A percentile compares a stretch with the other conserved stretches of the same genome.
These are phyloP conservation scores for Euleptes europaea DNA, from an alignment of 2,113 vertebrate species.

Conservation along the genomic window DNA sequence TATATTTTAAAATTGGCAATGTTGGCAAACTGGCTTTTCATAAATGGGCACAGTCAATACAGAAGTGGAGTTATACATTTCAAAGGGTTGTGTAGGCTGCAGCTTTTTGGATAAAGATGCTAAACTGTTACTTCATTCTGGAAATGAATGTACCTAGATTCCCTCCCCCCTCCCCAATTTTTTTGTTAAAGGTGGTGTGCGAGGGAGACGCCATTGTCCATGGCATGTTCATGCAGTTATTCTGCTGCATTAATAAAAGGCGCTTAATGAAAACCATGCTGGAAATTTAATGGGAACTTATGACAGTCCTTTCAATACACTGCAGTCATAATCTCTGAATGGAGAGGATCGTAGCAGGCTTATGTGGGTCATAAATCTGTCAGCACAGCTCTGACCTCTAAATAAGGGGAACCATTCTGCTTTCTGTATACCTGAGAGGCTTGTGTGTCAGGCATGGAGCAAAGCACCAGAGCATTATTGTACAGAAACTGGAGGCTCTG, in stretches of 20 bases:
- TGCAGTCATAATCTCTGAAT: background rate
- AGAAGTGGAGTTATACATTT: background rate
- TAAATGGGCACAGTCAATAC: slow-evolving; percentile 81
- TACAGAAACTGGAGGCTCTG: background rate
- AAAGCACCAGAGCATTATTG: background rate
- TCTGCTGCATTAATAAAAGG: background rate
- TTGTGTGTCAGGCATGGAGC: too few species aligned
- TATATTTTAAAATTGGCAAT: slow-evolving; percentile 34
- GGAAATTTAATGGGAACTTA: background rate
- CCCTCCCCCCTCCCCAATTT: too few species aligned
- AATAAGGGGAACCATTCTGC: background rate
- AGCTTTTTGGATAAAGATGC: background rate
- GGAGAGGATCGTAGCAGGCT: background rate
- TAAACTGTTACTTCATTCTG: background rate
- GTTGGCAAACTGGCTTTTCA: slow-evolving; percentile 66
- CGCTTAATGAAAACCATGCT: background rate
- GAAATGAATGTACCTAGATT: background rate
- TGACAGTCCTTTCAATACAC: background rate
- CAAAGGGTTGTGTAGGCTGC: background rate
- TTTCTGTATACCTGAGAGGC: background rate
- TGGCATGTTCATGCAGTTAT: too few species aligned
- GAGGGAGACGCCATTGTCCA: background rate
- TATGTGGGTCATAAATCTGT: too few species aligned
- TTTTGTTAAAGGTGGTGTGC: too few species aligned
- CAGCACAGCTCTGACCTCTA: background rate